These are phyloP conservation scores for Drosophila nr. perissopoda DNA, from an alignment of 2,888 invertebrate species.

Conservation along the genomic window DNA sequence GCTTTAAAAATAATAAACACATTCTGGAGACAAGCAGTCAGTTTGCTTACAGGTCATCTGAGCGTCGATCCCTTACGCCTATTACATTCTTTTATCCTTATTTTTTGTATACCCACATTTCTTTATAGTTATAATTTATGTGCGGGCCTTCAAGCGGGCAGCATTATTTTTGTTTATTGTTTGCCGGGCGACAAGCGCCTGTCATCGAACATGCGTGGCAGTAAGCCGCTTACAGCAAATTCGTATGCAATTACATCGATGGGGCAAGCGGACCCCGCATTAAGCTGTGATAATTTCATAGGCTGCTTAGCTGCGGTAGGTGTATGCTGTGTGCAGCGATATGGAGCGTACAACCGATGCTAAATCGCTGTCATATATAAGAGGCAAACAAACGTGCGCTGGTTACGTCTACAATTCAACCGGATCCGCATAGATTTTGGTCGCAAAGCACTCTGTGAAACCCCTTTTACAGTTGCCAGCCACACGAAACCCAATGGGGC, in stretches of 20 bases:
- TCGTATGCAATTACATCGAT: constrained; percentile 58
- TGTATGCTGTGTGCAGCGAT: constrained; percentile 3
- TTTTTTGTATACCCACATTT: constrained; percentile 31
- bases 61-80: background rate
- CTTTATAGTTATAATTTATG: constrained; percentile 76
- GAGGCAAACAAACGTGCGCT: constrained; percentile 24
- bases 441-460: constrained; percentile 35
- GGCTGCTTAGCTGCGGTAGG: constrained; percentile 39
- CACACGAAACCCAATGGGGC: constrained; percentile 63
- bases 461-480: background rate
- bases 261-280: background rate
- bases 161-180: constrained; percentile 69
- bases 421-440: constrained; percentile 76
- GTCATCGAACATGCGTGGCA: constrained; percentile 50
- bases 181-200: constrained; percentile 55
- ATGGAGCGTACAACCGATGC: constrained; percentile 20
- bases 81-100: background rate
- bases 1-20: too few relatives aligned
- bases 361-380: constrained; percentile 9
- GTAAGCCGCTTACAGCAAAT: constrained; percentile 40
- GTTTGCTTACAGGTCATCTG: background rate
- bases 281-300: constrained; percentile 46
- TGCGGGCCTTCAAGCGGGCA: constrained; percentile 48
- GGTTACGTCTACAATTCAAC: constrained; percentile 70
- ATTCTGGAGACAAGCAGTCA: too few relatives aligned